A percentile compares a stretch with the other conserved stretches of the same genome.
phyloP scores from a whole-genome alignment of 2,113 vertebrate species.

The Oostethus manadensis region DNA sequence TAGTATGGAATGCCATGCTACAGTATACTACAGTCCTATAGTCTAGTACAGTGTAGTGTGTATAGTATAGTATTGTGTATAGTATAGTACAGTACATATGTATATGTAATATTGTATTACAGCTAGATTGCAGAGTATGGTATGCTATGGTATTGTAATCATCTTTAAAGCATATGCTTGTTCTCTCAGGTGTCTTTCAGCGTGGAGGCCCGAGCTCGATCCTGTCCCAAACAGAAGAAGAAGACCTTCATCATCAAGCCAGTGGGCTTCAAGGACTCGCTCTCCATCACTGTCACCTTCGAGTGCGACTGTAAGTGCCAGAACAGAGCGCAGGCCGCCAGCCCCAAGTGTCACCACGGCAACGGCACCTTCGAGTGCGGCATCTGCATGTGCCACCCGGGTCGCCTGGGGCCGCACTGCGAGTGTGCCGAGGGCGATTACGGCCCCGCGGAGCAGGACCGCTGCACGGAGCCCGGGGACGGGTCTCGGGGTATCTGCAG shows the following conservation, averaged over 20 bases:
- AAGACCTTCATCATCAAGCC: slow-evolving; percentile 95
- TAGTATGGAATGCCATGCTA: no score
- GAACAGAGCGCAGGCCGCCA: slow-evolving; percentile 65
- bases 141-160: no score
- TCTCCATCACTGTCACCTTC: slow-evolving; percentile 80
- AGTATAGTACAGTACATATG: no score
- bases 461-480: slow-evolving; percentile 73
- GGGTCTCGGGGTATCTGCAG: slow-evolving; percentile 71
- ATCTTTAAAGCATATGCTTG: neutral
- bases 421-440: slow-evolving; percentile 93
- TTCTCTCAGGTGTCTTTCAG: slow-evolving; percentile 86
- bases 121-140: no score
- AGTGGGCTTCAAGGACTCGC: slow-evolving; percentile 89
- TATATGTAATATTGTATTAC: no score
- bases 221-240: slow-evolving; percentile 78
- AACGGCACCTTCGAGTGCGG: slow-evolving; percentile 92
- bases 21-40: no score
- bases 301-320: slow-evolving; percentile 86
- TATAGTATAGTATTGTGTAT: no score
- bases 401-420: slow-evolving; percentile 84
- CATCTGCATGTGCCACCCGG: slow-evolving; percentile 83
- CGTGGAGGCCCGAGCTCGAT: slow-evolving; percentile 85
- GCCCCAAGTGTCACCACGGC: slow-evolving; percentile 76
- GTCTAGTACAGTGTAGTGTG: no score
- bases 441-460: slow-evolving; percentile 79